Conservation (phyloP, 2,888 invertebrate genomes). For the Melinaea marsaeus region DNA sequence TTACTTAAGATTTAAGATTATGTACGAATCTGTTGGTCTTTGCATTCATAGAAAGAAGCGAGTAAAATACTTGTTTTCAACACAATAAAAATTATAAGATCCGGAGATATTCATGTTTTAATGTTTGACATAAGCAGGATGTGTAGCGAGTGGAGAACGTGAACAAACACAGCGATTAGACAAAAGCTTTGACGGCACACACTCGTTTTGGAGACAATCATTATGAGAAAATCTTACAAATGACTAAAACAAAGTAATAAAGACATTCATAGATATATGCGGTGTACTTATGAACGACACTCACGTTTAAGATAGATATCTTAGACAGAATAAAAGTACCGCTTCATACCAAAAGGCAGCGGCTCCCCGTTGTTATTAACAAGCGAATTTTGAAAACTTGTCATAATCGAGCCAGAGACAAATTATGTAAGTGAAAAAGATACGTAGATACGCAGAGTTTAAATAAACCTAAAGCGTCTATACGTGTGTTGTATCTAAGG, state of each 20-base stretch:
- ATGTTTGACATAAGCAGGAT: conserved; percentile 28
- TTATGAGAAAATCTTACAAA: conserved; percentile 78
- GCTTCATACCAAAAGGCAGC: conserved; percentile 69
- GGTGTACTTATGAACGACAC: conserved; percentile 72
- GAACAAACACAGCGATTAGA: conserved; percentile 67
- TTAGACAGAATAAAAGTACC: conserved; percentile 75
- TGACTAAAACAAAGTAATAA: conserved; percentile 76
- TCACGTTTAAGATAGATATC: conserved; percentile 75
- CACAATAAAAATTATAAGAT: conserved; percentile 26
- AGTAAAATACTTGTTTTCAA: conserved; percentile 15
- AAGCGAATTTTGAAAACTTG: conserved; percentile 46
- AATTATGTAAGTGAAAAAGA: neutral
- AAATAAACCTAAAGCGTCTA: too few species aligned
- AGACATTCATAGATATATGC: conserved; percentile 77
- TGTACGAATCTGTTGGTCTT: neutral
- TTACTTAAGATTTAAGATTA: conserved; percentile 1
- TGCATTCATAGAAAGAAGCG: conserved; percentile 7
- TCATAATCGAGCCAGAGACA: conserved; percentile 26
- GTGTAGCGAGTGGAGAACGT: conserved; percentile 30
- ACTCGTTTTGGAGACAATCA: conserved; percentile 77
- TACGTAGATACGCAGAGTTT: too few species aligned
- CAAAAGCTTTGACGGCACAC: conserved; percentile 74
- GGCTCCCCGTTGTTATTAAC: conserved; percentile 60
- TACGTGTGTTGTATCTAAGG: too few species aligned
- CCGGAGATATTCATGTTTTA: conserved; percentile 21